phyloP scores from a whole-genome alignment of 2,797 vertebrate species.

The Agapornis canus region DNA sequence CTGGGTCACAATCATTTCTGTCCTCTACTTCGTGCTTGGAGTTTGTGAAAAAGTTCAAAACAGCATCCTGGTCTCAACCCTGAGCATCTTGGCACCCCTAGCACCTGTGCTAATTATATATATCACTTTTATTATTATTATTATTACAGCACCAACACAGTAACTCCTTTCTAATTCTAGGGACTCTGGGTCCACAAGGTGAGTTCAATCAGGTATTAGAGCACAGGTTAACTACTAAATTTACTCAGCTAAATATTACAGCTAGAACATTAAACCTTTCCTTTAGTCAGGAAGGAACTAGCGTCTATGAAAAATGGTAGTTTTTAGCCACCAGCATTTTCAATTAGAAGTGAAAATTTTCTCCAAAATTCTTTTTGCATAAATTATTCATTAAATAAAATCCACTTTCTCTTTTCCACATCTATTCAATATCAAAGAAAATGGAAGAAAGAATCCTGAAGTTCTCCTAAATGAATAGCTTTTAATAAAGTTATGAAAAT shows the following conservation, averaged over 20 bases:
- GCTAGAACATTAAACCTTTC: not conserved
- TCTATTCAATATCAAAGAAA: not conserved
- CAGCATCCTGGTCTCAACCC: not conserved
- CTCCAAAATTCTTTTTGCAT: not conserved
- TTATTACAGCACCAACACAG: not conserved
- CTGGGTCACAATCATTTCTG: not conserved
- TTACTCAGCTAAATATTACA: not conserved
- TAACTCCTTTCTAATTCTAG: not conserved
- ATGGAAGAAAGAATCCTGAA: not conserved
- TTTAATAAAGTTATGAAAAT: not conserved
- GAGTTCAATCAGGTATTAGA: not conserved
- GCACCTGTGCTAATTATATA: accelerated
- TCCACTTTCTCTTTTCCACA: not conserved
- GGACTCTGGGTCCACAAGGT: not conserved
- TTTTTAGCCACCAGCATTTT: not conserved
- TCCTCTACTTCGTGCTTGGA: not conserved
- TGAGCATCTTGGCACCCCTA: not conserved
- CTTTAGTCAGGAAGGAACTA: not conserved
- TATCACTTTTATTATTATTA: not conserved
- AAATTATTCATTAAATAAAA: not conserved
- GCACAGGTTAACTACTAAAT: not conserved
- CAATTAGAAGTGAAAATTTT: not conserved
- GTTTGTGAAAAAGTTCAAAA: not conserved
- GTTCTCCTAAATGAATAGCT: not conserved
- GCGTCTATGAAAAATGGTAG: not conserved